phyloP scores from a whole-genome alignment of 2,113 vertebrate species.

The Diadophis punctatus region DNA sequence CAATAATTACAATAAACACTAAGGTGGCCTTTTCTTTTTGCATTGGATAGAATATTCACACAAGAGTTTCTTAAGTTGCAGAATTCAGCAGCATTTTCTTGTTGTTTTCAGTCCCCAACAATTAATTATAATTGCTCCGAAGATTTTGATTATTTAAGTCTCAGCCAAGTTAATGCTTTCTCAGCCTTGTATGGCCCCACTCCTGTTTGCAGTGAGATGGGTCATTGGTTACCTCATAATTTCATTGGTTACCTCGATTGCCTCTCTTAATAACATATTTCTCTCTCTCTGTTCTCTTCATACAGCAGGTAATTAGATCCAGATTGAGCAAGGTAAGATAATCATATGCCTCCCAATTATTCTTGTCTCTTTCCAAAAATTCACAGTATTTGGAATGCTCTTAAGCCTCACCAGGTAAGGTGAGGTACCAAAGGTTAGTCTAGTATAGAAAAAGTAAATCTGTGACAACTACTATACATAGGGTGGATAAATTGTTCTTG shows the following conservation, averaged over 20 bases:
- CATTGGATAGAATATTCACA: not conserved
- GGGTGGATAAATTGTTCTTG: not conserved
- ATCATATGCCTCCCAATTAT: not conserved
- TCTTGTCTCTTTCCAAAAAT: not conserved
- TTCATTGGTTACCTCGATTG: not conserved
- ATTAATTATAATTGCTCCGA: constrained; percentile 5
- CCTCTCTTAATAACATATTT: no score
- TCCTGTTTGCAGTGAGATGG: not conserved
- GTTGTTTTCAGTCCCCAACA: not conserved
- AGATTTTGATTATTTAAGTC: not conserved
- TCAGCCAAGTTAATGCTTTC: not conserved
- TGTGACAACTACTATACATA: not conserved
- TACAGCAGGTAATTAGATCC: not conserved
- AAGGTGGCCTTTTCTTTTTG: constrained; percentile 11
- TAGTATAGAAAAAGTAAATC: not conserved
- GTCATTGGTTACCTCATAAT: not conserved
- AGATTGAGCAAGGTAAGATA: not conserved
- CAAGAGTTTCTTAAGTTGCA: not conserved
- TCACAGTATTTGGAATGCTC: not conserved
- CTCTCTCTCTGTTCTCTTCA: not conserved
- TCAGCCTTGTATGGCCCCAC: not conserved
- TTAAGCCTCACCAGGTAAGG: not conserved
- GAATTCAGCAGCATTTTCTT: not conserved
- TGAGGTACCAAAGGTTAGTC: not conserved
- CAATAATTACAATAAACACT: constrained; percentile 11